A percentile compares a stretch with the other conserved stretches of the same genome.
These are phyloP conservation scores for Pterobdella sp. DNA, from an alignment of 2,888 invertebrate genomes.

Conservation along the genomic window DNA sequence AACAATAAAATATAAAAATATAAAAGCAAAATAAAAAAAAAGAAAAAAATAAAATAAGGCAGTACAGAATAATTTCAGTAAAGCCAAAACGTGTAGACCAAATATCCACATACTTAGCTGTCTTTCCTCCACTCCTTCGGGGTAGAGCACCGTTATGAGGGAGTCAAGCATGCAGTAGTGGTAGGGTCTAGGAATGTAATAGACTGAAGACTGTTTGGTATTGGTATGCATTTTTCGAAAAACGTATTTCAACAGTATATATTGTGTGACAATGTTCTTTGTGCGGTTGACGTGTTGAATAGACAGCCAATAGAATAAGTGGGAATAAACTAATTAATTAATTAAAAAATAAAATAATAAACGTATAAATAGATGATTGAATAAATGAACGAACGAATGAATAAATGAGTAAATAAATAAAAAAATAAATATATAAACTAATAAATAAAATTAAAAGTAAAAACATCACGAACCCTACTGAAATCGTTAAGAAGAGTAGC, in stretches of 20 bases:
- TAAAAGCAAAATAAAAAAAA: too few species aligned
- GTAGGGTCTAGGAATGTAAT: slow-evolving; percentile 62
- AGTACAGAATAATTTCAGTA: background rate
- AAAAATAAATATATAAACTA: too few species aligned
- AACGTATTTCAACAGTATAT: background rate
- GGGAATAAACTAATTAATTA: too few species aligned
- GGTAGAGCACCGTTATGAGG: slow-evolving; percentile 67
- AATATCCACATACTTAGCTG: slow-evolving; percentile 59
- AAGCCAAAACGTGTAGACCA: background rate
- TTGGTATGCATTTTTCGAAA: background rate
- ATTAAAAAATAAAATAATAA: too few species aligned
- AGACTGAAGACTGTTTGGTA: slow-evolving; percentile 46
- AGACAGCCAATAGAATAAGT: too few species aligned
- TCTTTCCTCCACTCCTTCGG: slow-evolving; percentile 62
- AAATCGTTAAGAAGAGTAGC: slow-evolving; percentile 36
- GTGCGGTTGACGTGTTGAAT: too few species aligned
- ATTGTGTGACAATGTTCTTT: too few species aligned
- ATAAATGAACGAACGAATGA: too few species aligned
- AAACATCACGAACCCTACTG: slow-evolving; percentile 16
- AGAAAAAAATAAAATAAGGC: too few species aligned
- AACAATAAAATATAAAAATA: background rate
- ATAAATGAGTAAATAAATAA: too few species aligned
- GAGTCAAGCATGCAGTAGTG: slow-evolving; percentile 68
- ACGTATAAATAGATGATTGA: too few species aligned
- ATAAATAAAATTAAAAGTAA: too few species aligned